Evolutionary conservation across 2,888 invertebrate species (phyloP).

Genomic region (Zonitis immaculata): DNA sequence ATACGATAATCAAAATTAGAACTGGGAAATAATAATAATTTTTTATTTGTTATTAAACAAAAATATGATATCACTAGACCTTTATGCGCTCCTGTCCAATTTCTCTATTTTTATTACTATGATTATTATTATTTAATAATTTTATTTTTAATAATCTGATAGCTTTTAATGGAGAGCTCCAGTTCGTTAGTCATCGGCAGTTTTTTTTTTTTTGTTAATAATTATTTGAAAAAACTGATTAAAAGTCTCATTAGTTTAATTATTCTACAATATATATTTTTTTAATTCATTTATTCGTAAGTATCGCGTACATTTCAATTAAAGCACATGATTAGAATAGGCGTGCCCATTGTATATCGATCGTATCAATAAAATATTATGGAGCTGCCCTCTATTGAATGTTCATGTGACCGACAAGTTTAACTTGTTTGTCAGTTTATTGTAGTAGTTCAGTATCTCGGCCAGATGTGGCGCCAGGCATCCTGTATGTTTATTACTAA

Average conservation of each 20-base stretch:
- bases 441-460: slow-evolving; percentile 26
- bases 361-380: slow-evolving; percentile 23
- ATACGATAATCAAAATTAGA: neutral
- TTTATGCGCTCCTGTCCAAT: too few species aligned
- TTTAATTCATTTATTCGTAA: neutral
- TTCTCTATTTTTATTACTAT: too few species aligned
- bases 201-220: too few species aligned
- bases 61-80: too few species aligned
- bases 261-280: too few species aligned
- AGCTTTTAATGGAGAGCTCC: neutral
- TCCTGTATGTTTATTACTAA: slow-evolving; percentile 2
- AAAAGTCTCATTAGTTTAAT: too few species aligned
- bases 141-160: neutral
- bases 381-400: slow-evolving; percentile 33
- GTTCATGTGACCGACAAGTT: slow-evolving; percentile 8
- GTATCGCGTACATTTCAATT: slow-evolving; percentile 14
- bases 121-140: too few species aligned
- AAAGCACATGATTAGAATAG: slow-evolving; percentile 31
- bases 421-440: slow-evolving; percentile 7
- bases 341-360: slow-evolving; percentile 38
- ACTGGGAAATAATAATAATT: neutral
- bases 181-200: too few species aligned
- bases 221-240: too few species aligned
- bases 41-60: neutral
- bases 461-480: slow-evolving; percentile 24